A percentile compares a stretch with the other conserved stretches of the same genome.
Evolutionary conservation across 2,888 invertebrate species (phyloP).

Genomic region (Lasioglossum zephyrum): DNA sequence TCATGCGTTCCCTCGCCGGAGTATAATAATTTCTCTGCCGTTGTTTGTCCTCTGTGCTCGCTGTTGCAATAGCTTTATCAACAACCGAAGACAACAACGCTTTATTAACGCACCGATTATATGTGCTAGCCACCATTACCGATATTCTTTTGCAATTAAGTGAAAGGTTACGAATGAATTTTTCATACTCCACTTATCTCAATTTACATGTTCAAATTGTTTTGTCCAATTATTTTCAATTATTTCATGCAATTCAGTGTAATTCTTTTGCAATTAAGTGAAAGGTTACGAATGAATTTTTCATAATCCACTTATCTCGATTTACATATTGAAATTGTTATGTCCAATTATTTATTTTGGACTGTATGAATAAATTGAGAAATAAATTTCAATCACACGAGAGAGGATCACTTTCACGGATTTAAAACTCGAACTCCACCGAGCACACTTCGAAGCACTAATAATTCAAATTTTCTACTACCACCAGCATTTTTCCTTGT

Average conservation of each 20-base stretch:
- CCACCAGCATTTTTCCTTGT: background rate
- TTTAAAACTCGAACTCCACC: background rate
- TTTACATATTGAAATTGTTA: background rate
- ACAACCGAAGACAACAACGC: background rate
- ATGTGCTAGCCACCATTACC: no score
- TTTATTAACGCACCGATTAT: background rate
- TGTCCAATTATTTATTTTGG: background rate
- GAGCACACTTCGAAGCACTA: background rate
- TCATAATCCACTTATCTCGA: background rate
- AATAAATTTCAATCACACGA: background rate
- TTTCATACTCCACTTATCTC: background rate
- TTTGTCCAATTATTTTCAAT: background rate
- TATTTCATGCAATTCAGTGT: no score
- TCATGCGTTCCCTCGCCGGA: conserved; percentile 24
- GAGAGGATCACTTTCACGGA: background rate
- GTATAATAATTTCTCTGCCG: conserved; percentile 43
- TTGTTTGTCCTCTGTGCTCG: conserved; percentile 17
- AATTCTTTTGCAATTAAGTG: background rate
- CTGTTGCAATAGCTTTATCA: background rate
- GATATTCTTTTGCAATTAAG: background rate
- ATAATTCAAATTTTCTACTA: background rate
- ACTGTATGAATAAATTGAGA: background rate
- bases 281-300: background rate
- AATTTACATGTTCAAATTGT: background rate
- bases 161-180: background rate